These are phyloP conservation scores for Spodoptera littoralis DNA, from an alignment of 2,888 invertebrate species.

Conservation along the genomic window DNA sequence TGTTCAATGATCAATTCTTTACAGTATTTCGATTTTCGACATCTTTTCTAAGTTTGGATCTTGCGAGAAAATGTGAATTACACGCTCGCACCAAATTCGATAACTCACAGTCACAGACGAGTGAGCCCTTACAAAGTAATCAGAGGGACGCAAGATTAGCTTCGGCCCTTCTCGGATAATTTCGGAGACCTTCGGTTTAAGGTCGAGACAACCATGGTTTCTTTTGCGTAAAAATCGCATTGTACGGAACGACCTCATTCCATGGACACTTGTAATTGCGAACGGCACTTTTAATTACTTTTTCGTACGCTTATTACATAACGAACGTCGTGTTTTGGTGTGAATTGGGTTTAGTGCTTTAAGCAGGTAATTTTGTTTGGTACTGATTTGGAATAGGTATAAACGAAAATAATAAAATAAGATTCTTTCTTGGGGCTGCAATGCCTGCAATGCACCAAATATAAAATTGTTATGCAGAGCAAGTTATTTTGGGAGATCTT, in stretches of 20 bases:
- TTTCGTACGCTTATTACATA: conserved; percentile 60
- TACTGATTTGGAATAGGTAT: not conserved
- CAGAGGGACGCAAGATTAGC: conserved; percentile 41
- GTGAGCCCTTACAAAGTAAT: conserved; percentile 48
- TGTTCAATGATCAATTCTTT: no score
- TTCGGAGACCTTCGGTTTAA: conserved; percentile 62
- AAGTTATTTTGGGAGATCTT: no score
- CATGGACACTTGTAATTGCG: conserved; percentile 62
- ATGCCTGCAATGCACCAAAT: no score
- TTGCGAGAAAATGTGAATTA: conserved; percentile 10
- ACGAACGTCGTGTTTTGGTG: conserved; percentile 46
- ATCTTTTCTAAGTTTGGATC: not conserved
- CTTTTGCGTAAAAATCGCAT: conserved; percentile 60
- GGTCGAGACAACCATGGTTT: conserved; percentile 48
- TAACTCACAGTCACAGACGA: conserved; percentile 42
- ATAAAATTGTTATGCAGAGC: no score
- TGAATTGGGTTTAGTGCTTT: conserved; percentile 37
- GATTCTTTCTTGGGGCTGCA: no score
- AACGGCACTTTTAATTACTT: conserved; percentile 69
- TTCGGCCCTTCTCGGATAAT: conserved; percentile 48
- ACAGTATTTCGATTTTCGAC: no score
- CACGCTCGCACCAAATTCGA: conserved; percentile 42
- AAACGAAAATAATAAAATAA: no score
- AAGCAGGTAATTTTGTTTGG: not conserved
- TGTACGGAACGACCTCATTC: conserved; percentile 64